These are phyloP conservation scores for Zosterops japonicus DNA, from an alignment of 2,113 vertebrate genomes.

Conservation along the genomic window DNA sequence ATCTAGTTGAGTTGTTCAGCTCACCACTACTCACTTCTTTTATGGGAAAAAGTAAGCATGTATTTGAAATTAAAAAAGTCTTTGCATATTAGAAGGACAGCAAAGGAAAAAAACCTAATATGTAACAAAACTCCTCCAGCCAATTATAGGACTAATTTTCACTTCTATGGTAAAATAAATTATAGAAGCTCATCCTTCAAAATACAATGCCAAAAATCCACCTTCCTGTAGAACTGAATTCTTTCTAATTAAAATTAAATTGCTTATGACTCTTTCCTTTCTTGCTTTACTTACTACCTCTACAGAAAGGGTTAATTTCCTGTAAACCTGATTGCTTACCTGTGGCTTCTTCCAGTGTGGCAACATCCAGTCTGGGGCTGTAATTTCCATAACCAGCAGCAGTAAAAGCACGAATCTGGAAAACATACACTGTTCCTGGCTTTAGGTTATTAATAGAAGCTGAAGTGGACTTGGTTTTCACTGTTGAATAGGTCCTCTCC, in stretches of 20 bases:
- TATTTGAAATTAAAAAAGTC: neutral
- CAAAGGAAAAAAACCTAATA: neutral
- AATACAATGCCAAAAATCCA: neutral
- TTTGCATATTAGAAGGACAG: neutral
- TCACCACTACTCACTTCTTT: neutral
- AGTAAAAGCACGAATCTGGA: slow-evolving; percentile 97
- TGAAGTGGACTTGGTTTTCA: slow-evolving; percentile 93
- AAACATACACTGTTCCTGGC: slow-evolving; percentile 95
- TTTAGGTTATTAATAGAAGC: slow-evolving; percentile 95
- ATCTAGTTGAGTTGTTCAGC: neutral
- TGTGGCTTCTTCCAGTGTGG: slow-evolving; percentile 92
- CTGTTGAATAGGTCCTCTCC: slow-evolving; percentile 93
- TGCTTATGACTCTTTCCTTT: neutral
- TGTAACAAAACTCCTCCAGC: neutral
- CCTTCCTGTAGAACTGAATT: neutral
- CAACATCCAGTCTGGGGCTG: slow-evolving; percentile 93
- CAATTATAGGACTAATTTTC: neutral
- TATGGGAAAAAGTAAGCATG: neutral
- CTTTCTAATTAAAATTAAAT: neutral
- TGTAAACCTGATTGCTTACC: slow-evolving; percentile 75
- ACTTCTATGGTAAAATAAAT: neutral
- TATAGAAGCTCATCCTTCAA: neutral
- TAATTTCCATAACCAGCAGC: slow-evolving; percentile 95
- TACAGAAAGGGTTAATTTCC: slow-evolving; percentile 38
- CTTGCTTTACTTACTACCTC: neutral